Percentiles rank a stretch among this genome's conserved stretches.
These are phyloP conservation scores for Chrysomallon squamiferum DNA, from an alignment of 1,140 invertebrate species.

Conservation along the genomic window DNA sequence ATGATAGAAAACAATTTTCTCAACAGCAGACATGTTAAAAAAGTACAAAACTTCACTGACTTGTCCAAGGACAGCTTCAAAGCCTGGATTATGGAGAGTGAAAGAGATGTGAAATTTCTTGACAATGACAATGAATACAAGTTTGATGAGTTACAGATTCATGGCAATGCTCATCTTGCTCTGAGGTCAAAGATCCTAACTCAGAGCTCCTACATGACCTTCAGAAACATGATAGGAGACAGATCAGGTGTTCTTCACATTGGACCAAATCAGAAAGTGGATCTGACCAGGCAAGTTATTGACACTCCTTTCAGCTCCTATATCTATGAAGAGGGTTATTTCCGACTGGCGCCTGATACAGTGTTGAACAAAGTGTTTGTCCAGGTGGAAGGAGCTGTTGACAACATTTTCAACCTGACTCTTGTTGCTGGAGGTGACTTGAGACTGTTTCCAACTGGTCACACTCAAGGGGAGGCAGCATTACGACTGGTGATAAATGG, in stretches of 20 bases:
- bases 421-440: conserved; percentile 40
- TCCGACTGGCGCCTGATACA: conserved; percentile 48
- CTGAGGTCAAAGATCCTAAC: conserved; percentile 31
- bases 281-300: conserved; percentile 35
- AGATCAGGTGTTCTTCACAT: conserved; percentile 42
- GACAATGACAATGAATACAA: conserved; percentile 31
- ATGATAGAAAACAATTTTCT: conserved; percentile 43
- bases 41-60: conserved; percentile 36
- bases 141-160: conserved; percentile 49
- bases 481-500: conserved; percentile 42
- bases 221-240: conserved; percentile 51
- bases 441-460: conserved; percentile 40
- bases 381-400: conserved; percentile 42
- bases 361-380: conserved; percentile 43
- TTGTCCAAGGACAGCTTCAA: conserved; percentile 46
- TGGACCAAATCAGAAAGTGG: conserved; percentile 44
- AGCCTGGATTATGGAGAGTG: conserved; percentile 45
- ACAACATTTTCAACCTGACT: conserved; percentile 47
- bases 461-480: conserved; percentile 29
- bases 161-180: conserved; percentile 48
- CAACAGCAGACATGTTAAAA: conserved; percentile 24
- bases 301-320: conserved; percentile 52
- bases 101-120: conserved; percentile 34
- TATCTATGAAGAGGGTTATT: conserved; percentile 42
- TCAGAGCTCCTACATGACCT: conserved; percentile 35